Conservation (phyloP, 2,888 invertebrate species). For the Cyrtodaria siliqua region DNA sequence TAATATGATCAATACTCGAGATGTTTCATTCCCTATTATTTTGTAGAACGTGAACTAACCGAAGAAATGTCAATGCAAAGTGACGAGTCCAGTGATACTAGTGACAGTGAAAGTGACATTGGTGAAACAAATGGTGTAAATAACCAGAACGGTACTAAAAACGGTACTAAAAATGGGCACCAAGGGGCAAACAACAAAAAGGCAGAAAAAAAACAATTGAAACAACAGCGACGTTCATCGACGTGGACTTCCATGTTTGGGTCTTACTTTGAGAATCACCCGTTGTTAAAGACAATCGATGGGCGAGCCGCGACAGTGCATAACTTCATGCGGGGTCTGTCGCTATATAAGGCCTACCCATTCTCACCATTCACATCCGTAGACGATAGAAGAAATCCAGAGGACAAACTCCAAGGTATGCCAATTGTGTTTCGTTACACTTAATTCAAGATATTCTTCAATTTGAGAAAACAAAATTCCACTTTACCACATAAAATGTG, state of each 20-base stretch:
- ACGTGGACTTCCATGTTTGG: conserved; percentile 71
- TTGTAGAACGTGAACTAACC: conserved; percentile 73
- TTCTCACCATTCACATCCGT: conserved; percentile 84
- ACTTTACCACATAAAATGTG: too few relatives aligned
- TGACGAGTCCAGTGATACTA: conserved; percentile 64
- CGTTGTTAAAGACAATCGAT: conserved; percentile 83
- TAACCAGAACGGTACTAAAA: conserved; percentile 39
- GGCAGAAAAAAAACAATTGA: conserved; percentile 10
- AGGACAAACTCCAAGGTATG: conserved; percentile 58
- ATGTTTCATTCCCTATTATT: too few relatives aligned
- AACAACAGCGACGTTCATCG: conserved; percentile 44
- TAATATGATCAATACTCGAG: too few relatives aligned
- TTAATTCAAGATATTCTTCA: too few relatives aligned
- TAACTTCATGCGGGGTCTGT: conserved; percentile 86
- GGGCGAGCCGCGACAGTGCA: conserved; percentile 86
- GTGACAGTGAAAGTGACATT: conserved; percentile 49
- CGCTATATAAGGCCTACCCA: conserved; percentile 83
- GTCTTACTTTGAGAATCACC: conserved; percentile 69
- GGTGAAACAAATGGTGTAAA: conserved; percentile 14
- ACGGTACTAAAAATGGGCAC: conserved; percentile 9
- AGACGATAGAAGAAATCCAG: conserved; percentile 35
- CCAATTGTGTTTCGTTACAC: too few relatives aligned
- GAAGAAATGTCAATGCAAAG: conserved; percentile 71
- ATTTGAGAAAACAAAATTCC: too few relatives aligned
- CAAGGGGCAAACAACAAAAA: conserved; percentile 12